These are phyloP conservation scores for Heliconius himera DNA, from an alignment of 1,140 invertebrate genomes.

Conservation along the genomic window DNA sequence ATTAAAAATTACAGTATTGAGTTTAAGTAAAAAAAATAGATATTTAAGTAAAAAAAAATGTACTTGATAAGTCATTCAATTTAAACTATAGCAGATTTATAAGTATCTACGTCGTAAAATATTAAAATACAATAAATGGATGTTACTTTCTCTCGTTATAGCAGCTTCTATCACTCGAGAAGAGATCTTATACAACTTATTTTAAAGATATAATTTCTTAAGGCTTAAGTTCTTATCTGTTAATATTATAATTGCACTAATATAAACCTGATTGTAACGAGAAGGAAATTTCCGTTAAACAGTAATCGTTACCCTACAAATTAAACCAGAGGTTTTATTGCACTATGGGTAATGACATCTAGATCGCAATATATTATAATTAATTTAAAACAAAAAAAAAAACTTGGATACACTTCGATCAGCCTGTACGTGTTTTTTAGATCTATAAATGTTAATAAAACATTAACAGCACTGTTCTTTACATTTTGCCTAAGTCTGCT, in stretches of 20 bases:
- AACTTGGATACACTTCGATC: no score
- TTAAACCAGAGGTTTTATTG: no score
- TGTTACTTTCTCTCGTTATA: background rate
- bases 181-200: background rate
- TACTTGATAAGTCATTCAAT: background rate
- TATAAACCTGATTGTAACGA: background rate
- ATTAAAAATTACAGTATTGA: no score
- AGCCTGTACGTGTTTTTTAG: no score
- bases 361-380: no score
- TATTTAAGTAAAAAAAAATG: no score
- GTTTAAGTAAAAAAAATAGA: no score
- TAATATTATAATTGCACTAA: constrained; percentile 7
- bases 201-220: background rate
- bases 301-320: no score
- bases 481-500: background rate
- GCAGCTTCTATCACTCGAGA: background rate
- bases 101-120: background rate
- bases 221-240: background rate
- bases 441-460: background rate
- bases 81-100: background rate
- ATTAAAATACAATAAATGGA: background rate
- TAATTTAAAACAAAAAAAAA: no score
- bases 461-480: background rate
- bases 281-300: background rate
- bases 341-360: no score